Evolutionary conservation across 2,888 invertebrate genomes (phyloP), one percentile per base, ranked within the genome.

Genomic region (Luperina nickerlii): DNA sequence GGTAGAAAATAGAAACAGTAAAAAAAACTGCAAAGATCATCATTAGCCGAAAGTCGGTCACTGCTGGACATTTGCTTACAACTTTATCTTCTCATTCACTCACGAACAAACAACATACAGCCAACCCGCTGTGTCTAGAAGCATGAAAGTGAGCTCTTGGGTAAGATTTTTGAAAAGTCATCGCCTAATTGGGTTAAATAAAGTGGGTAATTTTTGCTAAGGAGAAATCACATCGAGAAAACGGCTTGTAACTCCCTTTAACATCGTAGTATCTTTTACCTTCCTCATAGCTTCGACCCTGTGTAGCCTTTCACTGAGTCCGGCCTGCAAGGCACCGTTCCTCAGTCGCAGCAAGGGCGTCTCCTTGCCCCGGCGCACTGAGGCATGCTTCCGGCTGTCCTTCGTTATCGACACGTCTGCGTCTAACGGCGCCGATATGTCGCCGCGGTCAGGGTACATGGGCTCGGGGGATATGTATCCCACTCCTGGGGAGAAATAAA

Each of bases 301-400:
- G 67, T 96, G 96, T 74, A 98, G 95, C 87, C 97, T 96, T 81
- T 97, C 97, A 73, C 97, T 97, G 38, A 98, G 97, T 0, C 98
- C 98, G 8, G 97, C 97, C 88, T 98, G 98, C 54, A 98, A 94
- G 69, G 97, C 98, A 48, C 98, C 98, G 89, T 98, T 98, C 88
- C 97, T 95, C 71, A 98, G 95, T 88, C 97, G 94, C 90, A 98
- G 94, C 57, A 98, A 92, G 2, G 97, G 97, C 63, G 96, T 97
- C 51, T 94, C 94, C 78, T 94, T 95, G 76, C 93, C 92, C 6
- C 83, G 82, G 18, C 84, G 79, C 77, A 91, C 81, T 0, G 92
- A 87, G 20, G 90, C 82, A 74, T 88, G 90, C 76, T 91, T 45
- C 2, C 45, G 87, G 74, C 83, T 92, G 54, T 94, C 95, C 81